Base-by-base conservation (phyloP, 2,888 invertebrate species). In the Drosophila neonasuta region DNA sequence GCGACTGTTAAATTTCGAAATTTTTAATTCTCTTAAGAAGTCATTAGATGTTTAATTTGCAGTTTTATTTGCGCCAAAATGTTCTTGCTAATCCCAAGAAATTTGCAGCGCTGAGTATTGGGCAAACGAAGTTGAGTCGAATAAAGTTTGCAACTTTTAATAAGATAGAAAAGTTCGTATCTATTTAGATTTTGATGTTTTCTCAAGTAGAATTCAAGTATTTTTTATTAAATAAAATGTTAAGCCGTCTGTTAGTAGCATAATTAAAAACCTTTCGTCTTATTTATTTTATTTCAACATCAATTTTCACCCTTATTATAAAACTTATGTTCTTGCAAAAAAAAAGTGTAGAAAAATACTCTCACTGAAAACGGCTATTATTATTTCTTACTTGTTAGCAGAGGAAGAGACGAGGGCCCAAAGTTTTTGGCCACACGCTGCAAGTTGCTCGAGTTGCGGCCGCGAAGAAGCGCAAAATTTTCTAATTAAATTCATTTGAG, bases 401-500 rank as follows among this genome's bases (percentile, higher is more conserved):
- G 9, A n/a, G 9, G 11, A n/a, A 36, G n/a, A 3, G 6, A 5
- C n/a, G 2, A 36, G 36, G 5, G 36, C 10, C 15, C 49, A 73
- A 83, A 68, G 78, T 79, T 73, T 59, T 57, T 62, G 66, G 65
- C 78, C 64, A 65, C 75, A 68, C 69, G 79, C 65, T 62, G 62
- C 56, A 50, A 67, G 57, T 65, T 65, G 58, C 58, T 59, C 59
- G 52, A 75, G 57, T 78, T 68, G 81, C 60, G 61, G 50, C 64
- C 57, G 76, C 80, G 72, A 73, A 87, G 80, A 71, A 79, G 86
- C 55, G 68, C 72, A 84, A 69, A 75, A 84, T 81, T 87, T 86
- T 86, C 88, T 88, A 86, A 86, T 86, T 88, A 86, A 86, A 88
- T 86, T 86, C 88, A 88, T 81, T 88, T 88, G 88, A 88, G 80